Evolutionary conservation across 2,797 vertebrate genomes (phyloP).

Genomic region (Labeo calbasu): DNA sequence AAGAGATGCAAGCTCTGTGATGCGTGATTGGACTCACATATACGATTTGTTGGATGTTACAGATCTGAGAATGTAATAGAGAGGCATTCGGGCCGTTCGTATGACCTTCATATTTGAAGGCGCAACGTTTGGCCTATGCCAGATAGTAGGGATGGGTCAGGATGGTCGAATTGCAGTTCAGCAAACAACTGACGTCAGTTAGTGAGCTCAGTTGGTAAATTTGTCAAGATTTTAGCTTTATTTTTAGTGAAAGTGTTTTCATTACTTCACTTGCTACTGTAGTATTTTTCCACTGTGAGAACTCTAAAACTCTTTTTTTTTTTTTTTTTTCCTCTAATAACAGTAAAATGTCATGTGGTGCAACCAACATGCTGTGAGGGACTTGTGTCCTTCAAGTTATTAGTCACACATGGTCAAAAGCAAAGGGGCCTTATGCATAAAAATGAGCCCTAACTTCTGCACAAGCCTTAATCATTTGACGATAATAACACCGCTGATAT

Average conservation of each 20-base stretch:
- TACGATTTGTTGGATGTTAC: constrained; percentile 2
- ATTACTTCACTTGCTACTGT: neutral
- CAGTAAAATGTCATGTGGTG: too few relatives aligned
- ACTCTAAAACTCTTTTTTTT: too few relatives aligned
- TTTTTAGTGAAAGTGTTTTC: neutral
- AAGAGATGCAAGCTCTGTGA: constrained; percentile 31
- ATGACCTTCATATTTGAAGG: constrained; percentile 1
- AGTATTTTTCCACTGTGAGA: too few relatives aligned
- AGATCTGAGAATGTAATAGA: constrained; percentile 24
- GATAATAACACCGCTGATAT: constrained; percentile 43
- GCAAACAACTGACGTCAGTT: neutral
- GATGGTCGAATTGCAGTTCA: neutral
- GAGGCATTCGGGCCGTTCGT: neutral
- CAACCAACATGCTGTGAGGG: too few relatives aligned
- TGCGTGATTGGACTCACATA: constrained; percentile 33
- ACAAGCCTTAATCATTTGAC: constrained; percentile 43
- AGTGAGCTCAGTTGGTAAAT: too few relatives aligned
- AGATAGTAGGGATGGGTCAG: neutral
- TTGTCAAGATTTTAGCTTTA: neutral
- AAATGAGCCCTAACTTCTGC: constrained; percentile 21
- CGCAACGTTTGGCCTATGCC: neutral
- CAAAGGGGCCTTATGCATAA: neutral
- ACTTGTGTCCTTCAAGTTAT: neutral
- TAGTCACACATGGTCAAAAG: constrained; percentile 10
- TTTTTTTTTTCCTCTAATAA: too few relatives aligned